phyloP scores from a whole-genome alignment of 2,888 invertebrate species.

The Isoperla grammatica region DNA sequence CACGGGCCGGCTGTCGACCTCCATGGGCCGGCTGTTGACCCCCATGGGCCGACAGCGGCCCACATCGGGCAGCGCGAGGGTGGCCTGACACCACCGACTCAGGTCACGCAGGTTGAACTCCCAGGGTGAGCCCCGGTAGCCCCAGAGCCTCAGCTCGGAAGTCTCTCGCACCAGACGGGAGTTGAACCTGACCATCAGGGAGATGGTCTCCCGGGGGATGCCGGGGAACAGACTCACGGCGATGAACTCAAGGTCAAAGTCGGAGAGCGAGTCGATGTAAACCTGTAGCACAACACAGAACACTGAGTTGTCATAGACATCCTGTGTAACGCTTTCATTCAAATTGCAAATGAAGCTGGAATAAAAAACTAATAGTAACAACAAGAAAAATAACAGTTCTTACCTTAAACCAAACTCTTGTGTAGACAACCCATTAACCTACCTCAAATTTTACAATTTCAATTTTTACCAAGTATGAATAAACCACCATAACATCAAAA shows the following conservation, averaged over 20 bases:
- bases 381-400: too few relatives aligned
- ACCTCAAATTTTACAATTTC: too few relatives aligned
- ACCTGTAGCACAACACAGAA: conserved; percentile 46
- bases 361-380: too few relatives aligned
- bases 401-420: too few relatives aligned
- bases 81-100: conserved; percentile 78
- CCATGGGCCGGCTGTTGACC: background rate
- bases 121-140: conserved; percentile 79
- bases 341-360: too few relatives aligned
- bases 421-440: too few relatives aligned
- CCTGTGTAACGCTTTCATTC: too few relatives aligned
- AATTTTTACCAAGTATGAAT: too few relatives aligned
- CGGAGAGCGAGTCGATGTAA: conserved; percentile 53
- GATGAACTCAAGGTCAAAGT: conserved; percentile 60
- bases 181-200: conserved; percentile 75
- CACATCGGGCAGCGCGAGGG: too few relatives aligned
- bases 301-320: too few relatives aligned
- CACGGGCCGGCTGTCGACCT: background rate
- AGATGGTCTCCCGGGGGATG: conserved; percentile 55
- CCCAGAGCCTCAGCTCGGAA: conserved; percentile 60
- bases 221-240: conserved; percentile 58
- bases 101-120: conserved; percentile 97
- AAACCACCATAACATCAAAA: too few relatives aligned
- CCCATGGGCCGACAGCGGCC: too few relatives aligned
- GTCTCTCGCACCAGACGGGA: conserved; percentile 59